Evolutionary conservation across 2,797 vertebrate genomes (phyloP), one percentile per base, ranked within the genome.

Genomic region (Eleutherodactylus coqui): DNA sequence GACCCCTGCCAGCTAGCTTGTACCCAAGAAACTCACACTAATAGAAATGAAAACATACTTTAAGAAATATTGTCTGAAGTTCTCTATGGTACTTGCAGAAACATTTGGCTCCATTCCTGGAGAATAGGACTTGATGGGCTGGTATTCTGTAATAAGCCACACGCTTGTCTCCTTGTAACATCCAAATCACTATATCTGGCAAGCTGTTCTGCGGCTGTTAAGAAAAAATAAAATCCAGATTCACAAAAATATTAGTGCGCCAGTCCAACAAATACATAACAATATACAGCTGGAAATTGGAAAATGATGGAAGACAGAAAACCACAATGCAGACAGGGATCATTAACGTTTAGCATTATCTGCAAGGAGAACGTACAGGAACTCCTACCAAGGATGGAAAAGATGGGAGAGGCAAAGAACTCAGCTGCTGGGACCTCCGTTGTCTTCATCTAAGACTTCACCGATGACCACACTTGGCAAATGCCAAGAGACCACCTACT

Each of bases 111-210:
- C 89, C 76, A 1, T 90, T 91, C 82, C 94, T 93, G 90, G 97
- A 98, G 94, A 96, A 99, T 77, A 99, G 92, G 45, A 99, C 94
- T 0, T 95, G 92, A 4, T 96, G 96, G 0, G 96, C 95, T 0
- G 97, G 97, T 87, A 99, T 92, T 0, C 98, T 95, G 87, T 96
- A 93, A 6, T 96, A 99, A 0, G 97, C 97, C 60, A 98, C 93
- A 0, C 98, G 91, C 47, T 95, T 96, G 91, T 98, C 96, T 0
- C 97, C 97, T 91, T 97, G 97, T 83, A 99, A 93, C 97, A 98
- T 98, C 97, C 98, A 99, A 88, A 99, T 97, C 87, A 98, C 82
- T 0, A 98, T 92, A 89, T 99, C 97, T 0, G 98, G 97, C 53
- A 99, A 93, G 88, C 97, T 98, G 95, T 97, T 98, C 92, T 99